phyloP scores from a whole-genome alignment of 2,113 vertebrate species.

The Corythornis vintsioides region DNA sequence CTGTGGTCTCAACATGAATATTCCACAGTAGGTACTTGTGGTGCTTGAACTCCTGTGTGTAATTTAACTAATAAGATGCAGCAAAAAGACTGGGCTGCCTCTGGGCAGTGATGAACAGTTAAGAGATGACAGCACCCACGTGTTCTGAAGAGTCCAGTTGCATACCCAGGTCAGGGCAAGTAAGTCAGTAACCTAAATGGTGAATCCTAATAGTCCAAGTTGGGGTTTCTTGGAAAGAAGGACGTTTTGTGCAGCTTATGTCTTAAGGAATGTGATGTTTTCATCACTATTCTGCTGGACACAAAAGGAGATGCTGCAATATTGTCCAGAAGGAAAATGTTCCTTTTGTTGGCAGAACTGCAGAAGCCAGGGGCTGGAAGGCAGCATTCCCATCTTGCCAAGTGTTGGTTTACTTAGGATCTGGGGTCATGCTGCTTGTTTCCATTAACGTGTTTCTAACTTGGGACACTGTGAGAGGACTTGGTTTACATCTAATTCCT shows the following conservation, averaged over 20 bases:
- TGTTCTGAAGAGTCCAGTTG: neutral
- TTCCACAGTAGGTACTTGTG: neutral
- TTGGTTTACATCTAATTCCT: neutral
- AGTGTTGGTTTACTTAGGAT: neutral
- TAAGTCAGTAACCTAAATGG: neutral
- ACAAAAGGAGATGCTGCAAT: neutral
- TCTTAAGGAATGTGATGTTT: neutral
- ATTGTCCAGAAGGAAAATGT: neutral
- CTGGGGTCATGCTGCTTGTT: neutral
- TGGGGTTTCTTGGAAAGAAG: neutral
- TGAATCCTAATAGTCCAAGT: neutral
- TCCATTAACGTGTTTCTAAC: neutral
- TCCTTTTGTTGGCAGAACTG: neutral
- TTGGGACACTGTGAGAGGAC: neutral
- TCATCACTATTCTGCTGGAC: neutral
- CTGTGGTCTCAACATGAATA: neutral
- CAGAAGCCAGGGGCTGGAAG: neutral
- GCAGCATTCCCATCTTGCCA: neutral
- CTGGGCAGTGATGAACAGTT: conserved; percentile 21
- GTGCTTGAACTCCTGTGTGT: neutral
- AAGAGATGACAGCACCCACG: neutral
- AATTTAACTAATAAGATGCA: neutral
- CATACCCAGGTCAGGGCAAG: conserved; percentile 38
- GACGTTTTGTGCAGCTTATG: neutral
- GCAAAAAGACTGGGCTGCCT: neutral